Conservation (phyloP, 2,888 invertebrate species). For the Hypena proboscidalis region DNA sequence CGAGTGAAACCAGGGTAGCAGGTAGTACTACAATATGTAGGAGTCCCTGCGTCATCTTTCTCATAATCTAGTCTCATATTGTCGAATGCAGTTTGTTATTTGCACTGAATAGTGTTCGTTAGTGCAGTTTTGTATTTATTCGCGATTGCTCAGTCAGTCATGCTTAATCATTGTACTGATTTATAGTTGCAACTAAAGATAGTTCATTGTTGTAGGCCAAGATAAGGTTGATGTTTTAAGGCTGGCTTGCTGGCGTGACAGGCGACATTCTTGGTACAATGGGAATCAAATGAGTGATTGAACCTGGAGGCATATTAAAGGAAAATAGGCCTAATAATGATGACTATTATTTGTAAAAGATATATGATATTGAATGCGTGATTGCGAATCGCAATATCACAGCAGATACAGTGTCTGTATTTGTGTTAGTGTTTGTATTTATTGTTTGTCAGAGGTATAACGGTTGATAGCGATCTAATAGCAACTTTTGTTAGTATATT, state of each 20-base stretch:
- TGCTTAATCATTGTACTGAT: constrained; percentile 68
- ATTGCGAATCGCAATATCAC: too few species aligned
- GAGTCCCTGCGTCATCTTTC: constrained; percentile 44
- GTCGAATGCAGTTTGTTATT: constrained; percentile 57
- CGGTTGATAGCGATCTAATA: too few species aligned
- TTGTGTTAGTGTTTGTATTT: too few species aligned
- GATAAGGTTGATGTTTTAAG: constrained; percentile 30
- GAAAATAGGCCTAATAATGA: constrained; percentile 12
- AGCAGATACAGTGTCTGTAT: too few species aligned
- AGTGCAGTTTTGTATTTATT: constrained; percentile 72
- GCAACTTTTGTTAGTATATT: too few species aligned
- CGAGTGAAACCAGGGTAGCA: too few species aligned
- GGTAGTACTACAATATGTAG: constrained; percentile 32
- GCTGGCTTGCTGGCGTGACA: constrained; percentile 28
- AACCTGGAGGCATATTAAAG: constrained; percentile 13
- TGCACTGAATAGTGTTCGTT: constrained; percentile 77
- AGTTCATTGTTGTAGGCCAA: constrained; percentile 23
- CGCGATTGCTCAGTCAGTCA: constrained; percentile 64
- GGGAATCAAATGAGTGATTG: constrained; percentile 23
- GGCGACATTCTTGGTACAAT: constrained; percentile 28
- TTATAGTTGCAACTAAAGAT: constrained; percentile 45
- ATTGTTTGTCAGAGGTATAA: too few species aligned
- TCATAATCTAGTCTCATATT: constrained; percentile 56
- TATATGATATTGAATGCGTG: not conserved
- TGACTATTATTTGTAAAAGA: not conserved